These are phyloP conservation scores for Galeopsomyia nigrocyanea DNA, from an alignment of 2,888 invertebrate species.

Conservation along the genomic window DNA sequence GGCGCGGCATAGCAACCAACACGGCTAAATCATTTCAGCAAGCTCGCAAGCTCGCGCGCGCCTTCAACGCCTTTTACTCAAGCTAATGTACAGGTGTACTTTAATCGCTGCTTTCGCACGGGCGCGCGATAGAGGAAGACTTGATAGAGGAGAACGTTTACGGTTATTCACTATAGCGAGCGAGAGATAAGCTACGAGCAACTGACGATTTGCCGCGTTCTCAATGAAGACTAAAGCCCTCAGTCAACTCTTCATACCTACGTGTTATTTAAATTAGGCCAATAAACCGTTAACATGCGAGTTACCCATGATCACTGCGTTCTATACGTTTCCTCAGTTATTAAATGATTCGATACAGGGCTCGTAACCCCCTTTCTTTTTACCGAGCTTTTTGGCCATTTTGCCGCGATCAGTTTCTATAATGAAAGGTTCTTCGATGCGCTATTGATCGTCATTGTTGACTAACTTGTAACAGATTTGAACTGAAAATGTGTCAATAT, in stretches of 20 bases:
- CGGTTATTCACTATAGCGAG: background rate
- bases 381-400: background rate
- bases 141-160: slow-evolving; percentile 47
- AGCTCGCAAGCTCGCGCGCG: slow-evolving; percentile 48
- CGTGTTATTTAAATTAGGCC: slow-evolving; percentile 67
- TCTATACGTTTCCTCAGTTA: slow-evolving; percentile 42
- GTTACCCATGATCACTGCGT: slow-evolving; percentile 27
- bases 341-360: slow-evolving; percentile 10
- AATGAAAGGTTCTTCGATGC: background rate
- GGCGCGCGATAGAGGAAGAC: slow-evolving; percentile 11
- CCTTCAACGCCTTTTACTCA: too few relatives aligned
- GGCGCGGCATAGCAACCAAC: slow-evolving; percentile 43
- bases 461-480: too few relatives aligned
- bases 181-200: background rate
- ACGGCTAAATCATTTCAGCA: slow-evolving; percentile 57
- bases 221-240: slow-evolving; percentile 28
- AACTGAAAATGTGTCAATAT: too few relatives aligned
- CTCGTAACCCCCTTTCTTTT: slow-evolving; percentile 15
- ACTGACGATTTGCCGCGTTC: slow-evolving; percentile 5
- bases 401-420: background rate
- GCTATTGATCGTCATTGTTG: too few relatives aligned
- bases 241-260: slow-evolving; percentile 46
- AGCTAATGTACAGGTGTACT: too few relatives aligned
- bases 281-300: slow-evolving; percentile 59
- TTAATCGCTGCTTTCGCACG: too few relatives aligned